A percentile compares a stretch with the other conserved stretches of the same genome.
Conservation (phyloP, 1,140 invertebrate species). For the Drosophila nikananu region DNA sequence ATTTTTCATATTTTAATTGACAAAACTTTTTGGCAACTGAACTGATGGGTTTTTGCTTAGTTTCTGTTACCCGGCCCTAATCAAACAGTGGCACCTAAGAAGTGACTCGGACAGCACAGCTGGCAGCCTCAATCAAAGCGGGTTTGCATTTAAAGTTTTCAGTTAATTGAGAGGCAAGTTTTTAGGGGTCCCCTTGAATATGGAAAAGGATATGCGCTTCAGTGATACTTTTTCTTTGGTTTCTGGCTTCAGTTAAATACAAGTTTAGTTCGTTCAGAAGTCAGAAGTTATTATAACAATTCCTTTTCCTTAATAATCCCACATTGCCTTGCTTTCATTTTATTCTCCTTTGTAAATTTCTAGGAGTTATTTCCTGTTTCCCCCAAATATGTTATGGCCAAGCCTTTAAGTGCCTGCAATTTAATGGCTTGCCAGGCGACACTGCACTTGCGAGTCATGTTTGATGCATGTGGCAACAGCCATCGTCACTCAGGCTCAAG, state of each 20-base stretch:
- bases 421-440: constrained; percentile 32
- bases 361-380: neutral
- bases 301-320: neutral
- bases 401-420: constrained; percentile 54
- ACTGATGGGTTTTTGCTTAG: constrained; percentile 71
- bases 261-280: neutral
- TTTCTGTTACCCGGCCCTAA: constrained; percentile 66
- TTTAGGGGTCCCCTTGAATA: neutral
- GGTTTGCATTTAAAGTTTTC: constrained; percentile 49
- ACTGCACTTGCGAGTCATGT: constrained; percentile 54
- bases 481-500: constrained; percentile 32
- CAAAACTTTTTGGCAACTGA: constrained; percentile 79
- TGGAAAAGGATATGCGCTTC: neutral
- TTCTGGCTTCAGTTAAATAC: neutral
- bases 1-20: constrained; percentile 84
- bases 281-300: neutral
- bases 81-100: constrained; percentile 35
- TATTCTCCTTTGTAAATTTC: neutral
- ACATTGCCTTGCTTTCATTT: too few species aligned
- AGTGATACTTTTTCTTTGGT: neutral
- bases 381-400: constrained; percentile 2
- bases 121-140: constrained; percentile 5
- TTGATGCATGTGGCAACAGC: constrained; percentile 65
- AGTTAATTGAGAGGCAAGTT: constrained; percentile 71
- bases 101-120: neutral